A percentile compares a stretch with the other conserved stretches of the same genome.
Evolutionary conservation across 1,140 invertebrate species (phyloP).

Genomic region (Probaryconus sp.): DNA sequence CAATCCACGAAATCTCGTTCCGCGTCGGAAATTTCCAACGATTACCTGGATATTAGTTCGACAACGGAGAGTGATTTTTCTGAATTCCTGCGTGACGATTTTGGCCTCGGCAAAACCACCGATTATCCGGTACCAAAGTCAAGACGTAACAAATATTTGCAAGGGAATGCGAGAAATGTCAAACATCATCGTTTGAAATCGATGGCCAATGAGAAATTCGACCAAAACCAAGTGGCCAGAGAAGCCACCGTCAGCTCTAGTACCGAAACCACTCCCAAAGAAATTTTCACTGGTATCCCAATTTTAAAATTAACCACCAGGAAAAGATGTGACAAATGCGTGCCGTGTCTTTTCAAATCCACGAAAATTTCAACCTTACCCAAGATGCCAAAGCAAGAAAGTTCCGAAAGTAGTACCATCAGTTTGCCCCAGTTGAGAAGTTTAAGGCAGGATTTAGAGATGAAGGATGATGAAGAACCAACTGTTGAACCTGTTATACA

Average conservation of each 20-base stretch:
- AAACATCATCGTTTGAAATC: conserved; percentile 11
- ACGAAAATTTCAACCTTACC: conserved; percentile 11
- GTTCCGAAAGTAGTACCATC: conserved; percentile 34
- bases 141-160: conserved; percentile 17
- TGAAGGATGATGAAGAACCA: neutral
- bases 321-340: conserved; percentile 65
- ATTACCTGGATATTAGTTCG: conserved; percentile 26
- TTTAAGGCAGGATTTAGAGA: conserved; percentile 16
- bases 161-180: conserved; percentile 22
- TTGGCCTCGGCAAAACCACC: neutral
- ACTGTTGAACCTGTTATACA: neutral
- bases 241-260: too few relatives aligned
- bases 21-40: conserved; percentile 1
- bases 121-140: conserved; percentile 10
- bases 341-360: conserved; percentile 58
- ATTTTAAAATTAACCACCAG: conserved; percentile 45
- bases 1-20: neutral
- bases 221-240: too few relatives aligned
- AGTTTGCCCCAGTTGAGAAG: conserved; percentile 31
- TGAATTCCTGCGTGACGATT: conserved; percentile 3
- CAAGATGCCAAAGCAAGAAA: conserved; percentile 18
- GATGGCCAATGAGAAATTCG: conserved; percentile 15
- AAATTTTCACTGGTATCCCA: conserved; percentile 31
- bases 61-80: conserved; percentile 11
- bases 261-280: too few relatives aligned